A percentile compares a stretch with the other conserved stretches of the same genome.
phyloP scores from a whole-genome alignment of 2,888 invertebrate species.

The Nebria salina region DNA sequence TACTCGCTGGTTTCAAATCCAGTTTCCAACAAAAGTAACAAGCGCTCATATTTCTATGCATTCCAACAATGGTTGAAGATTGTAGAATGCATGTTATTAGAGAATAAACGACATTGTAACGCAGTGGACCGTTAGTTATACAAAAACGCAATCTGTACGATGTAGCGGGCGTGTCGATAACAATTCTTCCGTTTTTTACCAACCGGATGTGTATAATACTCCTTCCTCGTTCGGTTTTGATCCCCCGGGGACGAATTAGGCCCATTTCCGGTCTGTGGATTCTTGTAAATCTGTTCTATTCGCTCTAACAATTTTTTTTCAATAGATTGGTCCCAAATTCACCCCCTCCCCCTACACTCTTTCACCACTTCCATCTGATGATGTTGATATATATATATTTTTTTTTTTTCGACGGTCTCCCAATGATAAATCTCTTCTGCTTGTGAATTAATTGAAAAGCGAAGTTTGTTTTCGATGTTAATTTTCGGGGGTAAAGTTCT shows the following conservation, averaged over 20 bases:
- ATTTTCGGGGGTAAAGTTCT: background rate
- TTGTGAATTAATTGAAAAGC: background rate
- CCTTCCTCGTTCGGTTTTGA: background rate
- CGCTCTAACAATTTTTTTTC: background rate
- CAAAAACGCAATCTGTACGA: background rate
- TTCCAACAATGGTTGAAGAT: background rate
- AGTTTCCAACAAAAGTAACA: background rate
- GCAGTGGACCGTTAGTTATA: background rate
- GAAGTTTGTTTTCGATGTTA: background rate
- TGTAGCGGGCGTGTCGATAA: background rate
- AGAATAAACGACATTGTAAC: background rate
- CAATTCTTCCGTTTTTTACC: background rate
- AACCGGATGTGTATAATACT: background rate
- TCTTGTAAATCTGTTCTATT: conserved; percentile 1
- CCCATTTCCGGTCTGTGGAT: background rate
- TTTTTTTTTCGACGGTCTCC: background rate
- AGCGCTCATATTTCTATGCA: background rate
- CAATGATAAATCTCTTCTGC: conserved; percentile 1
- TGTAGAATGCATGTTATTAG: background rate
- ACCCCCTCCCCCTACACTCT: background rate
- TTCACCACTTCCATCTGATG: background rate
- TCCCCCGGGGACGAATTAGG: background rate
- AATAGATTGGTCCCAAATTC: background rate
- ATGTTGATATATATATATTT: background rate
- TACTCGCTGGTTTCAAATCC: background rate